Evolutionary conservation across 2,888 invertebrate genomes (phyloP), one percentile per base, ranked within the genome.

Genomic region (Tipula lateralis): DNA sequence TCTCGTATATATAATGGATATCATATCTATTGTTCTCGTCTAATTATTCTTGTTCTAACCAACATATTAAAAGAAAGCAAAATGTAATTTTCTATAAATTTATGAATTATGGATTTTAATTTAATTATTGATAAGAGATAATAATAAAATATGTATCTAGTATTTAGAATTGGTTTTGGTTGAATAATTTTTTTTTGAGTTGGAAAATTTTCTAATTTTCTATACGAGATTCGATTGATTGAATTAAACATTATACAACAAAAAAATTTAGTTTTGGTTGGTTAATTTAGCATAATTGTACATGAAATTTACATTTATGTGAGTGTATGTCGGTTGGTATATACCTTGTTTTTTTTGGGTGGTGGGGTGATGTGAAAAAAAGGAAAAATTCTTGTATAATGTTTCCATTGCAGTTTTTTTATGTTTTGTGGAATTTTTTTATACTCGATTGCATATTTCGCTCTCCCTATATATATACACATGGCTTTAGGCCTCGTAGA

Each of bases 31-130:
- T 66, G 66, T 66, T 66, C 19, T 19, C 19, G 9, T 24, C 24
- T 66, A 66, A 66, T 66, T 66, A 66, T 66, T 66, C 66, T 66
- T 66, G 24, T 66, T 66, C 66, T 66, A 44, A 7, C 0, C 24
- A 2, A 66, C 1, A 66, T 3, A 44, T 4, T 6, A 66, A 66
- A n/a, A 66, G 24, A 66, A 7, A 66, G 9, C 19, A 24, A 66
- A 24, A 9, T 66, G 1, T 9, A 66, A 24, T 9, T 66, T 66
- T 24, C 66, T 66, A 66, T 66, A 66, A 66, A 66, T 66, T 66
- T 66, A 66, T 66, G 66, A 66, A 66, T 66, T 66, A 66, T 66
- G 66, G 66, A 66, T 66, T 66, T 66, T 66, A 66, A 66, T 66
- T 66, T 66, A 66, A 66, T 66, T 66, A 66, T 66, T 66, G 66